Base-by-base conservation (phyloP, 2,113 vertebrate species). In the Merops nubicus region DNA sequence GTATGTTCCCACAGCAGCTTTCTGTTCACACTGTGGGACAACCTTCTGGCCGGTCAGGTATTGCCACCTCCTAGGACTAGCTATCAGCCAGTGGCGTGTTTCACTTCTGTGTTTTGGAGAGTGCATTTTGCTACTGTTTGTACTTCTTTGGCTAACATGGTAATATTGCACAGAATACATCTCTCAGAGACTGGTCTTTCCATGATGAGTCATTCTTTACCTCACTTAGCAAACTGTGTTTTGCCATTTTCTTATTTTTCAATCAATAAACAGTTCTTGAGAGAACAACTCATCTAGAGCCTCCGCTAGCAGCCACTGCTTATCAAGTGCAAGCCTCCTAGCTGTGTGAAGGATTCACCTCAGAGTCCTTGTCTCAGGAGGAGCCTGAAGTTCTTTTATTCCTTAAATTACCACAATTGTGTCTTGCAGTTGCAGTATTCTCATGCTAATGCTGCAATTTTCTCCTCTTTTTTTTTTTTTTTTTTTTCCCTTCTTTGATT, bases 391-490 rank as follows among this genome's bases (percentile, higher is more conserved):
- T 85, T 82, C 77, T 91, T 94, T 82, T 59, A 86, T 95, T 92
- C 43, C 29, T 82, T 85, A 76, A 91, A 95, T 93, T 79, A 88
- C 43, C 70, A 36, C 95, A 93, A 94, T 50, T 94, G 50, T 68
- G 36, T 84, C 62, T 91, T 87, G 20, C 47, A 85, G 69, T 85
- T 82, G n/a, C 48, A 78, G 59, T 62, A 92, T 96, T 95, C 95
- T 96, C 54, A 91, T 86, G 76, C 57, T 94, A 91, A 96, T 72
- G 22, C 18, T 86, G 56, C 87, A 77, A 83, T 95, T 91, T 96
- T 73, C 43, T 77, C 33, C 29, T 70, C 94, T 90, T 50, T 60
- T 45, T 84, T 89, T 75, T 45, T 29, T 12, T 42, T 17, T 59
- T 59, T 34, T n/a, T n/a, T n/a, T n/a, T n/a, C n/a, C n/a, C n/a